Evolutionary conservation across 2,113 vertebrate genomes (phyloP).

Genomic region (Periophthalmodon schlosseri): DNA sequence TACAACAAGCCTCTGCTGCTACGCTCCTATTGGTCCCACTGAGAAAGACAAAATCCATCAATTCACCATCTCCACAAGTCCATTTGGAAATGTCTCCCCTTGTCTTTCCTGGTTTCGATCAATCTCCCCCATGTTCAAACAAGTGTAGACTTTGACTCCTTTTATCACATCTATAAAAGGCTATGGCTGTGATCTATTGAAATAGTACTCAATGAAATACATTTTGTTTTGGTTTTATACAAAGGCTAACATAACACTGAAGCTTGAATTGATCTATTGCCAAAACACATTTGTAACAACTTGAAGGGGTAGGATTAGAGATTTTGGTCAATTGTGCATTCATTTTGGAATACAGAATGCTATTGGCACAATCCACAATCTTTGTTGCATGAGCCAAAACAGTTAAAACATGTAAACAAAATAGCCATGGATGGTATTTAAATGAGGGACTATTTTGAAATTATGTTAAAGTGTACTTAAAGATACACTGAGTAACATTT

Average conservation of each 20-base stretch:
- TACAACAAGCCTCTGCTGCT: constrained; percentile 22
- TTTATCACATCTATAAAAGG: constrained; percentile 20
- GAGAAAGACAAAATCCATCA: constrained; percentile 52
- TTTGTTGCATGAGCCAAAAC: too few relatives aligned
- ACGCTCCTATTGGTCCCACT: constrained; percentile 40
- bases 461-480: too few relatives aligned
- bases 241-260: not conserved
- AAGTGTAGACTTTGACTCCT: constrained; percentile 4
- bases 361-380: too few relatives aligned
- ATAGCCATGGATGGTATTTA: too few relatives aligned
- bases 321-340: too few relatives aligned
- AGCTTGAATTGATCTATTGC: not conserved
- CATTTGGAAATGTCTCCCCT: constrained; percentile 25
- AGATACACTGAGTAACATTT: too few relatives aligned
- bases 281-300: too few relatives aligned
- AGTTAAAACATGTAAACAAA: too few relatives aligned
- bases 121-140: constrained; percentile 26
- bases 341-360: too few relatives aligned
- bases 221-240: not conserved
- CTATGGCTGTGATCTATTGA: not conserved
- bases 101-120: constrained; percentile 15
- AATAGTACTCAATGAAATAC: not conserved
- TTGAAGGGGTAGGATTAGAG: too few relatives aligned
- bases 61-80: constrained; percentile 30
- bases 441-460: too few relatives aligned